These are phyloP conservation scores for Rhamnusium bicolor DNA, from an alignment of 2,888 invertebrate genomes.

Conservation along the genomic window DNA sequence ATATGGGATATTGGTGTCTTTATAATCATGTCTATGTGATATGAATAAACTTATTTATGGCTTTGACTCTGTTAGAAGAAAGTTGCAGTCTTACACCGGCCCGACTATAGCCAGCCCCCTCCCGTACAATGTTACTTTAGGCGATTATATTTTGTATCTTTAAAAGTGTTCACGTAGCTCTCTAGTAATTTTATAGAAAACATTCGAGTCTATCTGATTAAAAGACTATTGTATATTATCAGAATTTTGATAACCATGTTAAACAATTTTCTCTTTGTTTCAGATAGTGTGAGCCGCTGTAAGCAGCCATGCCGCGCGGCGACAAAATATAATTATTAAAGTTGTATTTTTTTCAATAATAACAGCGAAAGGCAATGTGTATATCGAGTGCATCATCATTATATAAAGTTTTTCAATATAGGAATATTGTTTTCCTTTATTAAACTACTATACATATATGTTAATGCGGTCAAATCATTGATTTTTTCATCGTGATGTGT, in stretches of 20 bases:
- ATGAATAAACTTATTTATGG: too few species aligned
- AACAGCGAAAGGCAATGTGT: constrained; percentile 71
- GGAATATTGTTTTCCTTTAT: constrained; percentile 61
- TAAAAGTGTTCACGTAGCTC: too few species aligned
- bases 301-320: constrained; percentile 70
- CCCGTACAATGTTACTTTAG: too few species aligned
- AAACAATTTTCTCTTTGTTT: constrained; percentile 60
- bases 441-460: constrained; percentile 44
- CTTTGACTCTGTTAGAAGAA: too few species aligned
- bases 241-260: neutral
- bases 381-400: constrained; percentile 68
- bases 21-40: too few species aligned
- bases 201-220: too few species aligned
- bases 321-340: constrained; percentile 65
- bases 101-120: too few species aligned
- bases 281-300: constrained; percentile 70
- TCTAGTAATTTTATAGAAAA: too few species aligned
- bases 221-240: too few species aligned
- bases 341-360: constrained; percentile 69
- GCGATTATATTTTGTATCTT: too few species aligned
- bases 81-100: too few species aligned
- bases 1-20: too few species aligned
- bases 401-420: constrained; percentile 59
- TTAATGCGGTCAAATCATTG: constrained; percentile 45
- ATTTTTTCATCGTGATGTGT: constrained; percentile 50